Evolutionary conservation across 1,140 invertebrate species (phyloP), one percentile per base, ranked within the genome.

Genomic region (Copidosoma floridanum): DNA sequence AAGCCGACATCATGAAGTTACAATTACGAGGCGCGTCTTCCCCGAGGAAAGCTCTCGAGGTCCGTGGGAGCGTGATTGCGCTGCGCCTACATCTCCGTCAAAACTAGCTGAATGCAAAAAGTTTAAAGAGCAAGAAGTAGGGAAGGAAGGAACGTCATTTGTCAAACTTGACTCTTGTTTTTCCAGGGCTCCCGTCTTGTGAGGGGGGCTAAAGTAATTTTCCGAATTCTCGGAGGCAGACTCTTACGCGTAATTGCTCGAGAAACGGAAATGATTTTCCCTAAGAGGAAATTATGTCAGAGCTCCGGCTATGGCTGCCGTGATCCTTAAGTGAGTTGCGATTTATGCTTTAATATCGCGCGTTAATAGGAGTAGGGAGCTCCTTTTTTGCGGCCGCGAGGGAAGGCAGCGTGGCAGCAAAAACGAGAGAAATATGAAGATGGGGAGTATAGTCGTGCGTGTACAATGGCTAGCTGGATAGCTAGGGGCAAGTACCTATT

Each of bases 261-360:
- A 44, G 32, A n/a, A 62, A 44, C 60, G 60, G 38, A 62, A 62
- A 62, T 52, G 53, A 62, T 62, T 62, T 27, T 44, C 23, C 53
- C 44, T 61, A 24, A 51, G 44, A 41, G 52, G 46, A 51, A 61
- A 61, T 61, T 50, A 61, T 61, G 53, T 50, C 35, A 38, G 24
- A 32, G 23, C 14, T 20, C 26, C 21, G 29, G 20, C 3, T n/a
- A n/a, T n/a, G n/a, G 18, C 12, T 3, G 47, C 38, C 53, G 50
- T 69, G 66, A 66, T 66, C 56, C 61, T 61, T 61, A 67, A 70
- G 65, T 66, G 65, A 73, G 68, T 70, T 64, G 65, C 71, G 71
- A 75, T 75, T 75, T 73, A 73, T 71, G 64, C 65, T 65, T 68
- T 70, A 75, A 73, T 75, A 73, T 71, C 67, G 65, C 50, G 55